phyloP scores from a whole-genome alignment of 2,113 vertebrate species.

The Syngnathus scovelli region DNA sequence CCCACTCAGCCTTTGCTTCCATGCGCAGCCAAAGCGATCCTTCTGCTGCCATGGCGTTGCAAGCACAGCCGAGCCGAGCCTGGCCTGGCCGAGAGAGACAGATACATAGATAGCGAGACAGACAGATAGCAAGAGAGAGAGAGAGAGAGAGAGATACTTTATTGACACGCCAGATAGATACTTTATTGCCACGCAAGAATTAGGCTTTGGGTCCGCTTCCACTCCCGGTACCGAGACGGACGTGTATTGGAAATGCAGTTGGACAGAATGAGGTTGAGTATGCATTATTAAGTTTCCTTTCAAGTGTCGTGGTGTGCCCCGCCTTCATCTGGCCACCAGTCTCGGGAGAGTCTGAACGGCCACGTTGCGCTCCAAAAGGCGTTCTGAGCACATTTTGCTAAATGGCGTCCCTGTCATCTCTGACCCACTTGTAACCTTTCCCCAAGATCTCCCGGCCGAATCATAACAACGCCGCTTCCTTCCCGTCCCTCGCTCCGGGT shows the following conservation, averaged over 20 bases:
- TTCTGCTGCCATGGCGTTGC: background rate
- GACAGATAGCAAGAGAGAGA: no score
- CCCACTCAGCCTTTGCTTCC: conserved; percentile 18
- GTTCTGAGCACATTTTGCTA: background rate
- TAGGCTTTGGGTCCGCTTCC: no score
- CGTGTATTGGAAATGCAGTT: background rate
- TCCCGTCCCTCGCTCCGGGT: background rate
- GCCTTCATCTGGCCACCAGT: no score
- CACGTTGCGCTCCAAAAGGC: background rate
- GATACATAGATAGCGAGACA: no score
- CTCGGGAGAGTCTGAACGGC: background rate
- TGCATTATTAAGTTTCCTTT: no score
- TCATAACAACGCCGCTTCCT: background rate
- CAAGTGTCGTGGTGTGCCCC: no score
- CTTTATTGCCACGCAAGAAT: no score
- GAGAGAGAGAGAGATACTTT: no score
- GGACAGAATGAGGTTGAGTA: background rate
- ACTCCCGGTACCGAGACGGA: background rate
- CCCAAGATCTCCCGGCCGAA: background rate
- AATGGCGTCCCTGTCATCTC: background rate
- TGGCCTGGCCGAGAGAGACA: no score
- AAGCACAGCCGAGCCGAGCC: no score
- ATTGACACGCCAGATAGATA: no score
- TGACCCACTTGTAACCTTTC: background rate
- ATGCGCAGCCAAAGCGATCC: background rate